phyloP scores from a whole-genome alignment of 2,113 vertebrate species.

The Montifringilla adamsi region DNA sequence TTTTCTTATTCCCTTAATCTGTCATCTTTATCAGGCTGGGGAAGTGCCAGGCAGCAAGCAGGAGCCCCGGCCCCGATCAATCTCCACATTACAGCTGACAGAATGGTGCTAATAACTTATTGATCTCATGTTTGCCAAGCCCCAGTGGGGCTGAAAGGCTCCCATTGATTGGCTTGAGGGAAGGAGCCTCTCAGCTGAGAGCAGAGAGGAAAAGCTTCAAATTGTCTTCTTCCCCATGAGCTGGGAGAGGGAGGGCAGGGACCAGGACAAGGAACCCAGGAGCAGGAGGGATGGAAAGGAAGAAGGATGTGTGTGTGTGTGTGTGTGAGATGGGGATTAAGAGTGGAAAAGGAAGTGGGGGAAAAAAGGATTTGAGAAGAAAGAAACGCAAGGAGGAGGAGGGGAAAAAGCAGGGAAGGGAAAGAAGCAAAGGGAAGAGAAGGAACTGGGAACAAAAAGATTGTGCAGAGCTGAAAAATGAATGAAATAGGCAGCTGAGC shows the following conservation, averaged over 20 bases:
- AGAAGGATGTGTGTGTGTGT: not conserved
- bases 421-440: not conserved
- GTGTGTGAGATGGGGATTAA: not conserved
- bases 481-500: not conserved
- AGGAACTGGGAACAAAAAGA: not conserved
- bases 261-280: not conserved
- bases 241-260: not conserved
- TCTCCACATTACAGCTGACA: slow-evolving; percentile 99
- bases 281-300: slow-evolving; percentile 14
- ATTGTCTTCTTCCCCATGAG: slow-evolving; percentile 65
- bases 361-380: not conserved
- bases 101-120: slow-evolving; percentile 99
- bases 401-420: slow-evolving; percentile 31
- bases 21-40: slow-evolving; percentile 97
- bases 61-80: slow-evolving; percentile 89
- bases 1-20: slow-evolving; percentile 97
- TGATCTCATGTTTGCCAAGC: slow-evolving; percentile 88
- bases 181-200: slow-evolving; percentile 62
- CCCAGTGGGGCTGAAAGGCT: slow-evolving; percentile 85
- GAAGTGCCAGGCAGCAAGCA: slow-evolving; percentile 82
- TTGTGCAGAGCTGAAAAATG: not conserved
- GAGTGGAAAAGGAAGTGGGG: not conserved
- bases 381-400: not conserved
- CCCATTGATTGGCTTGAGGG: slow-evolving; percentile 87
- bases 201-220: slow-evolving; percentile 64